Base-by-base conservation (phyloP, 2,888 invertebrate genomes). In the Clanis bilineata region DNA sequence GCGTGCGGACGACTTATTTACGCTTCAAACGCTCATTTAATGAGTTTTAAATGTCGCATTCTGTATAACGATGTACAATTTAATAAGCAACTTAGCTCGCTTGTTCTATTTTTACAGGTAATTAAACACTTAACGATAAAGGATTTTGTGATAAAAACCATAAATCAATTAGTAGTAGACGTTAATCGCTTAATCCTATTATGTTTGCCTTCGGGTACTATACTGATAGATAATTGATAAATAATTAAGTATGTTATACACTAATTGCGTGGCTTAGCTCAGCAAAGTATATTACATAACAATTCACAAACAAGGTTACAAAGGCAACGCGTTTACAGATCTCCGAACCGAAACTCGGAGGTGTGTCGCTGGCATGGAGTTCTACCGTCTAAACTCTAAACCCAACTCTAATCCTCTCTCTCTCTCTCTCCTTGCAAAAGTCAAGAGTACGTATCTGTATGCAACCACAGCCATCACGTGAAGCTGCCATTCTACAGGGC, bases 1-100 rank as follows among this genome's bases (percentile, higher is more conserved):
- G 51, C 51, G 51, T 51, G 51, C 51, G 18, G 32, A 28, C 23
- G n/a, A 32, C 51, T 51, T 32, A 25, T 45, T 45, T 45, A 22
- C 28, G 47, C 28, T 18, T 15, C 18, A 18, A 51, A 51, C 7
- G 41, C 59, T 44, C 38, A 44, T 57, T 59, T 54, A 63, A 57
- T 57, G 47, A 51, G 36, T 51, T 51, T 51, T 51, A 51, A 51
- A 51, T 51, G 23, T 45, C n/a, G 28, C 9, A 10, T 32, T 18
- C 15, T 28, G 32, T 32, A 51, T 18, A n/a, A 47, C 15, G 28
- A 47, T 47, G 7, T 47, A 28, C 47, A 47, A 44, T 44, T 44
- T 44, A 22, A 25, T n/a, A 9, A 47, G 25, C 15, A 25, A 15
- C 28, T 15, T 28, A 25, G 25, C 28, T 28, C 12, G n/a, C n/a